phyloP scores from a whole-genome alignment of 2,888 invertebrate genomes.

The Andrena camellia region DNA sequence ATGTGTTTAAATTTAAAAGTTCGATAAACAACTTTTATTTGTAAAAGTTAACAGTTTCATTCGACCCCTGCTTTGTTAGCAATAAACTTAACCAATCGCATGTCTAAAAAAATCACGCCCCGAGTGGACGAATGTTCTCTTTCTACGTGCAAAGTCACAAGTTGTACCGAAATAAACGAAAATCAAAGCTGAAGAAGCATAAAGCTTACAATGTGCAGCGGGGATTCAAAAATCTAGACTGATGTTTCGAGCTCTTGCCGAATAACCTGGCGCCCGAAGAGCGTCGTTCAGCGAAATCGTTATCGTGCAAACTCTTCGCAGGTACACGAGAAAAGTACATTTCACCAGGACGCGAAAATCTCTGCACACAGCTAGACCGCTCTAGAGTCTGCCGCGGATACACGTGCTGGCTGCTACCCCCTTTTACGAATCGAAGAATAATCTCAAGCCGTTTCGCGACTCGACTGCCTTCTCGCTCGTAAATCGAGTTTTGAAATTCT shows the following conservation, averaged over 20 bases:
- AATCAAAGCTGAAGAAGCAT: too few species aligned
- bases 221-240: not conserved
- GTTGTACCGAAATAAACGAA: not conserved
- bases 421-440: constrained; percentile 29
- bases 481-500: constrained; percentile 28
- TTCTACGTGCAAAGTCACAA: too few species aligned
- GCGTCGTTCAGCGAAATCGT: constrained; percentile 3
- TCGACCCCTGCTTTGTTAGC: too few species aligned
- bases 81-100: too few species aligned
- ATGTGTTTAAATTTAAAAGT: too few species aligned
- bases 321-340: not conserved
- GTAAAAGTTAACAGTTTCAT: too few species aligned
- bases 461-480: constrained; percentile 5
- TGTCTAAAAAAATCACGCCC: too few species aligned
- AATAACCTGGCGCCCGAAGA: constrained; percentile 5
- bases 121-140: too few species aligned
- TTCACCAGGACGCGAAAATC: not conserved
- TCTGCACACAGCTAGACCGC: not conserved
- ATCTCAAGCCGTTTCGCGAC: not conserved
- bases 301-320: not conserved
- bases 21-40: too few species aligned
- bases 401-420: not conserved
- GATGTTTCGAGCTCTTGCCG: not conserved
- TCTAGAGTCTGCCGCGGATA: not conserved
- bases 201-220: not conserved